Evolutionary conservation across 2,113 vertebrate genomes (phyloP).

Genomic region (Salvator merianae): DNA sequence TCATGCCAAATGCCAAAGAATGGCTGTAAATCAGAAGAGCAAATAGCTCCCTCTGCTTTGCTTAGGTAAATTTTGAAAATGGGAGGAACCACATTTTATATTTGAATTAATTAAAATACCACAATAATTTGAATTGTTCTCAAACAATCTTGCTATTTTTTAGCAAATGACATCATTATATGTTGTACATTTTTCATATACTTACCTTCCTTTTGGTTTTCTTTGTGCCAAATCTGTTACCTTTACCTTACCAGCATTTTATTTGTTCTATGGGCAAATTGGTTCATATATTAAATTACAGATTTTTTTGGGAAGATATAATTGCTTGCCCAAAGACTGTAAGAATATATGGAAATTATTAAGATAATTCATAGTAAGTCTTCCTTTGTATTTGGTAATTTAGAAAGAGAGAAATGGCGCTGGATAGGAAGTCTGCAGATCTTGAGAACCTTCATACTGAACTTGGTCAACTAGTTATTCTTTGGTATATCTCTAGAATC

Average conservation of each 20-base stretch:
- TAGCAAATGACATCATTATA: background rate
- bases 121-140: background rate
- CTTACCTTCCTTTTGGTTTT: background rate
- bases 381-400: too few relatives aligned
- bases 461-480: background rate
- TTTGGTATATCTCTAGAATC: background rate
- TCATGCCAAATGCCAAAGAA: constrained; percentile 33
- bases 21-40: background rate
- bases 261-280: background rate
- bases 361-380: too few relatives aligned
- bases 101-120: background rate
- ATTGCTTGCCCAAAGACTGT: background rate
- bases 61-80: background rate
- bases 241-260: background rate
- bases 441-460: background rate
- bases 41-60: background rate
- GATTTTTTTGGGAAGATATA: background rate
- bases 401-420: background rate
- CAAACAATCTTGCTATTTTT: background rate
- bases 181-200: background rate
- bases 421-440: background rate
- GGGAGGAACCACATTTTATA: background rate
- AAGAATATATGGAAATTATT: background rate
- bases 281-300: background rate
- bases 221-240: background rate